A percentile compares a stretch with the other conserved stretches of the same genome.
These are phyloP conservation scores for Poecilia picta DNA, from an alignment of 2,797 vertebrate species.

Conservation along the genomic window DNA sequence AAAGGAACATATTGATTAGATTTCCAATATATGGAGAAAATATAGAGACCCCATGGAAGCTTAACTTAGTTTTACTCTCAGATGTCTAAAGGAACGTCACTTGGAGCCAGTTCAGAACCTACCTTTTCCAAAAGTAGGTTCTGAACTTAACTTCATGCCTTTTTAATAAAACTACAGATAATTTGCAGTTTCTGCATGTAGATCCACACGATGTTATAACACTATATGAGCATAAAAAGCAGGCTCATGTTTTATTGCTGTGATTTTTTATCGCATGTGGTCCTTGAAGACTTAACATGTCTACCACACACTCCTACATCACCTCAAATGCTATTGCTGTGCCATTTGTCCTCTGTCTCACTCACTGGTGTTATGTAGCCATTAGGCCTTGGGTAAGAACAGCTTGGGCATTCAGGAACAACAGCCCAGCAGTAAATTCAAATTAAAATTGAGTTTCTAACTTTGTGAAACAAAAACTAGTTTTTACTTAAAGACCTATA, in stretches of 20 bases:
- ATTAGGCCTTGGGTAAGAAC: slow-evolving; percentile 21
- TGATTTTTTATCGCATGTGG: slow-evolving; percentile 1
- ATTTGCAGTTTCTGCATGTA: neutral
- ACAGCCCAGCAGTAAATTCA: neutral
- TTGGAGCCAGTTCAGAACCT: neutral
- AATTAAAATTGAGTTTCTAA: neutral
- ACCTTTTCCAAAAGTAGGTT: neutral
- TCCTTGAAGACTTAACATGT: slow-evolving; percentile 2
- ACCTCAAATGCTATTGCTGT: slow-evolving; percentile 15
- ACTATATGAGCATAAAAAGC: neutral
- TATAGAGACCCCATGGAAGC: slow-evolving; percentile 43
- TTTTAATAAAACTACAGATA: neutral
- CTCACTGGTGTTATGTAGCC: neutral
- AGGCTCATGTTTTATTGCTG: neutral
- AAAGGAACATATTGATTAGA: slow-evolving; percentile 12
- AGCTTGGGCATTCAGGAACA: neutral
- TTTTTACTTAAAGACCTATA: neutral
- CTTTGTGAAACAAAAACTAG: neutral
- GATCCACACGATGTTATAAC: neutral
- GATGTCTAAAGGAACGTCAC: neutral
- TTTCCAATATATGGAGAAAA: slow-evolving; percentile 32
- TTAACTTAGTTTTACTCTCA: no score
- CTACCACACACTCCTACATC: slow-evolving; percentile 21
- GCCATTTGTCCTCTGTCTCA: slow-evolving; percentile 10
- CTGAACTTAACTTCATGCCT: neutral